Percentiles rank a stretch among this genome's conserved stretches.
Evolutionary conservation across 2,797 vertebrate species (phyloP).

Genomic region (Mallotus villosus): DNA sequence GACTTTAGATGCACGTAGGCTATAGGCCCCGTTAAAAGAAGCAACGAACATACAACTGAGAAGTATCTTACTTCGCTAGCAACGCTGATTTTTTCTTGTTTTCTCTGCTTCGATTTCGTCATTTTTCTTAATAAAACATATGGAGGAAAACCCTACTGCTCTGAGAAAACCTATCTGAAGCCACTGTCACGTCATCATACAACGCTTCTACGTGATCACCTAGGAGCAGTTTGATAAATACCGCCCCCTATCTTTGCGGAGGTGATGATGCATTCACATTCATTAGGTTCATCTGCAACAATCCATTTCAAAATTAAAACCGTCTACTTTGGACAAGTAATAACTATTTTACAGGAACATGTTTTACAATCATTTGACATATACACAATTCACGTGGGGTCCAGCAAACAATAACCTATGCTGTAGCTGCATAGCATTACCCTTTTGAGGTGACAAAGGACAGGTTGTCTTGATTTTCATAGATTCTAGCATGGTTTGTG

Average conservation of each 20-base stretch:
- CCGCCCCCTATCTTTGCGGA: neutral
- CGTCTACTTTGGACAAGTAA: no score
- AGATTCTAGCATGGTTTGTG: no score
- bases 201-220: neutral
- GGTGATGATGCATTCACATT: neutral
- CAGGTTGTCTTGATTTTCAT: no score
- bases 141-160: neutral
- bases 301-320: no score
- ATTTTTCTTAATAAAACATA: conserved; percentile 40
- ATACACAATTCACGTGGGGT: no score
- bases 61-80: conserved; percentile 66
- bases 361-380: no score
- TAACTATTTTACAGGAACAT: no score
- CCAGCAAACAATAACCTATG: no score
- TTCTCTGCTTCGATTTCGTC: conserved; percentile 63
- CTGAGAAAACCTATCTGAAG: neutral
- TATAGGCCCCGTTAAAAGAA: no score
- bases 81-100: conserved; percentile 71
- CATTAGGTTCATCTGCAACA: neutral
- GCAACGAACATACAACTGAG: neutral
- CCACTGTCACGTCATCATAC: neutral
- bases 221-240: neutral
- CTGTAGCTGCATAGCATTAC: no score
- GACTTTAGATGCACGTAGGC: neutral
- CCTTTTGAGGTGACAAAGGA: no score